These are phyloP conservation scores for Apostichopus leukothele DNA, from an alignment of 53 echinoderm and acorn worm genomes.

Conservation along the genomic window DNA sequence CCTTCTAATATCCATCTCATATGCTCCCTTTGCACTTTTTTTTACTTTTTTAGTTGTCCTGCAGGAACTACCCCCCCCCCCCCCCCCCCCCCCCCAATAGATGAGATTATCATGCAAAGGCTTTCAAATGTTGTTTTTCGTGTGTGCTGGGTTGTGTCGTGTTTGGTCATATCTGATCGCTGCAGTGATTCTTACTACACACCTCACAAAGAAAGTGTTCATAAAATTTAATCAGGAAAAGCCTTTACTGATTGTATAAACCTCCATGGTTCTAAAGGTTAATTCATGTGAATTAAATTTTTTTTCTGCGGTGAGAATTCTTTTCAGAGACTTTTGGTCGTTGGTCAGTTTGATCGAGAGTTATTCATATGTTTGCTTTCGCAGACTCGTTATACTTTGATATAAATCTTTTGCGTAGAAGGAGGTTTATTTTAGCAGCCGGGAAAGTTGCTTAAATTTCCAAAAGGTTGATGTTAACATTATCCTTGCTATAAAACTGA, in stretches of 20 bases:
- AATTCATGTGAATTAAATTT: constrained; percentile 6
- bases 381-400: too few relatives aligned
- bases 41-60: not conserved
- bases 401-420: too few relatives aligned
- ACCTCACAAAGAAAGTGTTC: not conserved
- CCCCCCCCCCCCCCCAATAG: not conserved
- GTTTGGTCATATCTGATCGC: not conserved
- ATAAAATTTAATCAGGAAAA: constrained; percentile 13
- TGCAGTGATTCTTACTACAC: not conserved
- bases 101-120: not conserved
- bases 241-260: constrained; percentile 12
- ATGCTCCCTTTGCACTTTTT: not conserved
- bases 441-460: not conserved
- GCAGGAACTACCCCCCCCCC: not conserved
- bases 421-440: too few relatives aligned
- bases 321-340: not conserved
- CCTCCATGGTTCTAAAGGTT: not conserved
- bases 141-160: not conserved
- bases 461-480: not conserved
- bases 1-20: not conserved
- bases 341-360: not conserved
- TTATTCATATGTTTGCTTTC: not conserved
- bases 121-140: not conserved
- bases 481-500: not conserved
- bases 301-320: not conserved